Percentiles rank a stretch among this genome's conserved stretches.
Conservation (phyloP, 1,140 invertebrate species). For the Goniozus legneri region DNA sequence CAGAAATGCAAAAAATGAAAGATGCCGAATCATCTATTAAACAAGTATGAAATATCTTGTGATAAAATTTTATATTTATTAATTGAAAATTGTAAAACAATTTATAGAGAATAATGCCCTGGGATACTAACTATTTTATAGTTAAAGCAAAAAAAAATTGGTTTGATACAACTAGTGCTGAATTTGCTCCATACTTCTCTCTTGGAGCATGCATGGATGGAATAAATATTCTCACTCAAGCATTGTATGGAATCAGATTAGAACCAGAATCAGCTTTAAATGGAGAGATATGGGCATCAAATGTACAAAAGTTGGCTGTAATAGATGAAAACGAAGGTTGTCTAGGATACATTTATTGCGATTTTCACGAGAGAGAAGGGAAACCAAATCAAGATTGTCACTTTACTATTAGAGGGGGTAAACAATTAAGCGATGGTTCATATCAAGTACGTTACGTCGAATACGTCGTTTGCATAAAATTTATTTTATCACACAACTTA, state of each 20-base stretch:
- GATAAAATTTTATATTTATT: slow-evolving; percentile 5
- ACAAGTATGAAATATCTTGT: slow-evolving; percentile 21
- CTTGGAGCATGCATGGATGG: slow-evolving; percentile 95
- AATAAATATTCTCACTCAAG: slow-evolving; percentile 77
- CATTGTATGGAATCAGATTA: slow-evolving; percentile 77
- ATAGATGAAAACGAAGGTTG: slow-evolving; percentile 74
- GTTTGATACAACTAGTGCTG: slow-evolving; percentile 63
- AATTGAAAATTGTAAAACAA: slow-evolving; percentile 2
- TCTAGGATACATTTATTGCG: slow-evolving; percentile 95
- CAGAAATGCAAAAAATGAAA: slow-evolving; percentile 74
- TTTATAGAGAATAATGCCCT: slow-evolving; percentile 60
- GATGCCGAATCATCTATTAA: slow-evolving; percentile 49
- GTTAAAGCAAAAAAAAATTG: slow-evolving; percentile 68
- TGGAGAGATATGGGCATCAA: slow-evolving; percentile 81
- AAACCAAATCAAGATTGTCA: slow-evolving; percentile 98
- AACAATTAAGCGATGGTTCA: slow-evolving; percentile 70
- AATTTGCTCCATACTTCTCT: slow-evolving; percentile 88
- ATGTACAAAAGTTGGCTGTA: slow-evolving; percentile 87
- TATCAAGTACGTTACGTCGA: slow-evolving; percentile 65
- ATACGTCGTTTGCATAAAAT: slow-evolving; percentile 10
- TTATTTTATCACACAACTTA: slow-evolving; percentile 1
- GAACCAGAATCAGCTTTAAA: slow-evolving; percentile 59
- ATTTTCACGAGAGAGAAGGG: slow-evolving; percentile 84
- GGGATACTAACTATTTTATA: slow-evolving; percentile 84
- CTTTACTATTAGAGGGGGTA: slow-evolving; percentile 95